A percentile compares a stretch with the other conserved stretches of the same genome.
phyloP scores from a whole-genome alignment of 2,888 invertebrate species.

The Phalera bucephala region DNA sequence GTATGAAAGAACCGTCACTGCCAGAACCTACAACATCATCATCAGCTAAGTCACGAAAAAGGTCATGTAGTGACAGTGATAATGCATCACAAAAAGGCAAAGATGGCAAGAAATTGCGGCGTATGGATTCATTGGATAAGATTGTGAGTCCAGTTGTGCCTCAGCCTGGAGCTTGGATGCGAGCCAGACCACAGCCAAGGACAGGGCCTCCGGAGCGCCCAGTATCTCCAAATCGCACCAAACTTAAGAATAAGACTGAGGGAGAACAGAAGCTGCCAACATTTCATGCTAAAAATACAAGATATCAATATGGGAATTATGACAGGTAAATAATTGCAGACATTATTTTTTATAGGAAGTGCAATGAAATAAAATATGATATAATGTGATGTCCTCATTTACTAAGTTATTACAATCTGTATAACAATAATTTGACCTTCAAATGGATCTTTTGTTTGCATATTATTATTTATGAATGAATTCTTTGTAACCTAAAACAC shows the following conservation, averaged over 20 bases:
- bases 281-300: constrained; percentile 89
- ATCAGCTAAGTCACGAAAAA: constrained; percentile 65
- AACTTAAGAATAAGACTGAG: constrained; percentile 56
- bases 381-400: too few species aligned
- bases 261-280: constrained; percentile 80
- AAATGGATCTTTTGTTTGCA: constrained; percentile 14
- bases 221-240: constrained; percentile 71
- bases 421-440: constrained; percentile 21
- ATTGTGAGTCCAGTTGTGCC: constrained; percentile 96
- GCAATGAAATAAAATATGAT: neutral
- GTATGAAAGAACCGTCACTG: constrained; percentile 63
- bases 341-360: neutral
- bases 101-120: constrained; percentile 82
- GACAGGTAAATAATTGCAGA: constrained; percentile 85
- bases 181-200: constrained; percentile 67
- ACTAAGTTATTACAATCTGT: constrained; percentile 17
- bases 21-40: constrained; percentile 69
- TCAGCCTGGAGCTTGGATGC: constrained; percentile 93
- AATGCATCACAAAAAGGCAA: constrained; percentile 79
- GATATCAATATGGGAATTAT: constrained; percentile 98
- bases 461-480: constrained; percentile 8
- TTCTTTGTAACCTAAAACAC: too few species aligned
- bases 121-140: constrained; percentile 91
- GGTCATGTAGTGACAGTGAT: constrained; percentile 82
- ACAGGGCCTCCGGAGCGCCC: constrained; percentile 68